Evolutionary conservation across 2,797 vertebrate genomes (phyloP), one percentile per base, ranked within the genome.

Genomic region (Pteronotus mesoamericanus): DNA sequence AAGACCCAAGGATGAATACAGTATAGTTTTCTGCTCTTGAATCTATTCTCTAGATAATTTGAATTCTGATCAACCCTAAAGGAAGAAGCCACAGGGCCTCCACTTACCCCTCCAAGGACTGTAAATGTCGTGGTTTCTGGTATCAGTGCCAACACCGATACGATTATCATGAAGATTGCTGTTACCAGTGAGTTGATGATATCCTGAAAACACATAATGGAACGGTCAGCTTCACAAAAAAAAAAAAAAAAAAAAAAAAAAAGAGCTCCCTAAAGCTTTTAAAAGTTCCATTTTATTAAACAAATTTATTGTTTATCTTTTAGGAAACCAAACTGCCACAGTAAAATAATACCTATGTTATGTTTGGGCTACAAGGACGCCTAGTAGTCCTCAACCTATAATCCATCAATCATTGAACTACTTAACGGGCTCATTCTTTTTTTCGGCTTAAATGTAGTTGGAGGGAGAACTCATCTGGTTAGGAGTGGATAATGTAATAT

Each of bases 61-160:
- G 44, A 46, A 46, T 46, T 46, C 44, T 46, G 44, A 46, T 46
- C 44, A 10, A 10, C 44, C 44, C 44, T 46, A 46, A 46, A 46
- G 44, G 10, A 46, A 46, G 6, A 46, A 46, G n/a, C n/a, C n/a
- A n/a, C n/a, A n/a, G 44, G 44, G 44, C 6, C 44, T 46, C 55
- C 66, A 98, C 99, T 99, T 98, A 99, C 99, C 98, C 99, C 99
- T 99, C 99, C 99, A 53, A 97, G 96, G 96, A 99, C 55, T 0
- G 93, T 98, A 18, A 95, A 97, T 1, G 80, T 91, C 78, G 97
- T 96, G 51, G 89, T 98, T 98, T 98, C 98, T 15, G 98, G 97
- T 32, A 97, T 93, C 61, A 99, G 0, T 18, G 98, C 99, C 69
- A 99, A 72, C 86, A 99, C n/a, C 97, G 99, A 98, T 90, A 99